Conservation (phyloP, 2,888 invertebrate genomes). For the Cistogaster globosa region DNA sequence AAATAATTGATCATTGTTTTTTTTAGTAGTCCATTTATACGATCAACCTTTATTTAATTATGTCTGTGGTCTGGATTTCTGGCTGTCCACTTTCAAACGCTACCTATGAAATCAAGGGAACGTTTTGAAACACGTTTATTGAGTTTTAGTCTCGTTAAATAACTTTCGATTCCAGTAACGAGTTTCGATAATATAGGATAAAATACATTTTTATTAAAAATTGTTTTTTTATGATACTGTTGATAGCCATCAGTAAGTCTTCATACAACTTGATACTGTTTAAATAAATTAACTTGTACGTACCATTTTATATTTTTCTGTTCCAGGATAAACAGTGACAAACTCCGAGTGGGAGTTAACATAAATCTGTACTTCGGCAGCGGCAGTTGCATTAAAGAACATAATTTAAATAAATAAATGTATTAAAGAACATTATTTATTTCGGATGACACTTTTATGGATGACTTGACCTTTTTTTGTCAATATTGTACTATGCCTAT, state of each 20-base stretch:
- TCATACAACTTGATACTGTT: conserved; percentile 3
- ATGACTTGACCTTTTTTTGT: not conserved
- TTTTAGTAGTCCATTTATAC: conserved; percentile 10
- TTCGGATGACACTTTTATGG: conserved; percentile 16
- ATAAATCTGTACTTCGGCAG: conserved; percentile 11
- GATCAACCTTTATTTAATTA: conserved; percentile 8
- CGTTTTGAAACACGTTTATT: not conserved
- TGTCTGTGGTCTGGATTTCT: conserved; percentile 5
- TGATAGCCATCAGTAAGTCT: not conserved
- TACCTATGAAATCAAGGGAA: not conserved
- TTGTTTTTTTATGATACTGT: not conserved
- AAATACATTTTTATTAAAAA: not conserved
- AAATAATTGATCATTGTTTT: conserved; percentile 23
- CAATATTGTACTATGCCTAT: conserved; percentile 21
- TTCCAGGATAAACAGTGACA: not conserved
- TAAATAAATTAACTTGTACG: conserved; percentile 1
- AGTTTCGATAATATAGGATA: not conserved
- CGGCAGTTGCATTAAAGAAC: conserved; percentile 3
- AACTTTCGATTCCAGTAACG: not conserved
- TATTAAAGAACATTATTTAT: not conserved
- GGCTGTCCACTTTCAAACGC: conserved; percentile 6
- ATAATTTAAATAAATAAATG: not conserved
- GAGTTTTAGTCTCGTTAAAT: not conserved
- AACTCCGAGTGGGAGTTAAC: conserved; percentile 8
- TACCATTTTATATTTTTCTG: not conserved